A percentile compares a stretch with the other conserved stretches of the same genome.
Conservation (phyloP, 2,888 invertebrate species). For the Coelopa pilipes region DNA sequence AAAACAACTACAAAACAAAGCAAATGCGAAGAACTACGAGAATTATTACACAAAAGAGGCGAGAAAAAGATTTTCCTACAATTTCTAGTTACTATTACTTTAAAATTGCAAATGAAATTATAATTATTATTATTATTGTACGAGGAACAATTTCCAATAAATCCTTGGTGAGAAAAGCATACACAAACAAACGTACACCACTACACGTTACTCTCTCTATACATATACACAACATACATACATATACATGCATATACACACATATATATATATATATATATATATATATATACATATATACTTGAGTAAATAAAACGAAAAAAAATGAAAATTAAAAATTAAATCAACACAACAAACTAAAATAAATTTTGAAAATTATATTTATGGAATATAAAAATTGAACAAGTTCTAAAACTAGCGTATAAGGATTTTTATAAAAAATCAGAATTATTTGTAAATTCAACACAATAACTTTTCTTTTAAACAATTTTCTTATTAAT, state of each 20-base stretch:
- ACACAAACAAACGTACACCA: constrained; percentile 31
- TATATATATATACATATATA: constrained; percentile 43
- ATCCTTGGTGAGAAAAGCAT: constrained; percentile 10
- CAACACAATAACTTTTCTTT: constrained; percentile 1
- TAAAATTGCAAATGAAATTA: constrained; percentile 36
- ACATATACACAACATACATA: constrained; percentile 28
- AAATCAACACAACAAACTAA: constrained; percentile 29
- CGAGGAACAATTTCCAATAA: background rate
- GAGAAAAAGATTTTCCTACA: constrained; percentile 27
- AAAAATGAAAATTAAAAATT: constrained; percentile 42
- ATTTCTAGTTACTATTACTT: constrained; percentile 37
- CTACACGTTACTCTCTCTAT: constrained; percentile 35
- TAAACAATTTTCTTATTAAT: constrained; percentile 17
- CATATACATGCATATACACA: constrained; percentile 38
- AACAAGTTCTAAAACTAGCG: constrained; percentile 35
- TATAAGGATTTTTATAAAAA: constrained; percentile 33
- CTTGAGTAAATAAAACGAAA: constrained; percentile 40
- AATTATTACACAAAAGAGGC: too few species aligned
- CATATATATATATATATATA: constrained; percentile 5
- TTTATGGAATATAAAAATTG: constrained; percentile 22
- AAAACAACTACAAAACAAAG: constrained; percentile 3
- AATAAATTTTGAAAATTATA: constrained; percentile 32
- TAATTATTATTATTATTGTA: constrained; percentile 33
- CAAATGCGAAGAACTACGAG: too few species aligned
- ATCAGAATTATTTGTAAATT: constrained; percentile 18